Percentiles rank a stretch among this genome's conserved stretches.
Conservation (phyloP, 2,113 vertebrate genomes). For the Aldabrachelys gigantea region DNA sequence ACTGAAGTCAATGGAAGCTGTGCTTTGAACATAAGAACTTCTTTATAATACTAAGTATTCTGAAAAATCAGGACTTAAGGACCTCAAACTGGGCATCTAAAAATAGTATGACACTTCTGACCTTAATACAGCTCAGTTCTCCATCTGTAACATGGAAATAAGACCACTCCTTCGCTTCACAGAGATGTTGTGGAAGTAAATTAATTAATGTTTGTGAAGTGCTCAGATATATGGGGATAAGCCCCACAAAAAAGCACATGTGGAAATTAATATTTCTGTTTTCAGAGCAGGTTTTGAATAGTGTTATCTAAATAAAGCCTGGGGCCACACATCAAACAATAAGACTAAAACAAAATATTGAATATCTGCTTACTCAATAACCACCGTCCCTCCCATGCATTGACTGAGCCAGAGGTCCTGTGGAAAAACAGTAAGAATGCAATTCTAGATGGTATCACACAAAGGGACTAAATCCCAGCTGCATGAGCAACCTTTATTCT, state of each 20-base stretch:
- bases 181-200: neutral
- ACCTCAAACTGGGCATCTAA: neutral
- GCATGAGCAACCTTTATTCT: neutral
- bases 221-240: neutral
- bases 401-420: neutral
- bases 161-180: neutral
- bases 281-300: neutral
- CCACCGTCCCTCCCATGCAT: neutral
- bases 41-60: neutral
- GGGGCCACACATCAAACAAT: neutral
- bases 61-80: neutral
- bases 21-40: neutral
- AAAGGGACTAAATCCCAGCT: neutral
- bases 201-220: neutral
- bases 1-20: rapidly evolving
- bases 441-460: neutral
- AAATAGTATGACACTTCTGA: neutral
- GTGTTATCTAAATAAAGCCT: neutral
- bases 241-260: neutral
- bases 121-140: neutral
- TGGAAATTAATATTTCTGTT: neutral
- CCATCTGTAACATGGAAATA: neutral
- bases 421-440: neutral
- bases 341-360: neutral
- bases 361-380: neutral